These are phyloP conservation scores for Dyspetes luteomarginatus DNA, from an alignment of 2,888 invertebrate genomes.

Conservation along the genomic window DNA sequence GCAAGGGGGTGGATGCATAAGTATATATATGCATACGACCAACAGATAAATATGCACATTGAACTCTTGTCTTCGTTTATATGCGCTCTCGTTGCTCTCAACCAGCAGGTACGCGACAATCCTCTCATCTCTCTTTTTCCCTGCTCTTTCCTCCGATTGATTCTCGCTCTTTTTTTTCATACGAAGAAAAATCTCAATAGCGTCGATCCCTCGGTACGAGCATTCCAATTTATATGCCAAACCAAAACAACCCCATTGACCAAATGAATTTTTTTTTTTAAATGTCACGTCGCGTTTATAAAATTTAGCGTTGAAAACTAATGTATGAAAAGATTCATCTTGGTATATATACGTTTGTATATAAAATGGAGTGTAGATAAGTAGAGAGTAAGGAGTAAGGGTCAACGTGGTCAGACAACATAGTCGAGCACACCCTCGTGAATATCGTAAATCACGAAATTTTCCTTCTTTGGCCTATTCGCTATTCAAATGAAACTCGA, in stretches of 20 bases:
- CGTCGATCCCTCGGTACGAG: neutral
- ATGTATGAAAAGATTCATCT: conserved; percentile 37
- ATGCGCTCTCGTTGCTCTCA: conserved; percentile 45
- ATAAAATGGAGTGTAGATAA: too few relatives aligned
- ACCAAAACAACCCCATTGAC: conserved; percentile 8
- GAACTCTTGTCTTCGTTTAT: conserved; percentile 63
- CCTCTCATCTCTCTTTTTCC: conserved; percentile 47
- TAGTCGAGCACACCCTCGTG: too few relatives aligned
- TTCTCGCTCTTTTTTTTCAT: conserved; percentile 20
- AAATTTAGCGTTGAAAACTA: conserved; percentile 8
- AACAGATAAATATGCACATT: conserved; percentile 75
- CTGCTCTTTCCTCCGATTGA: neutral
- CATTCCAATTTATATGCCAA: conserved; percentile 24
- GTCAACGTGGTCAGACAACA: too few relatives aligned
- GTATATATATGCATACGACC: conserved; percentile 72
- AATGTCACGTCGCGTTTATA: neutral
- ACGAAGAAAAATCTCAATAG: conserved; percentile 3
- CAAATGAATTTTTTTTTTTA: conserved; percentile 2
- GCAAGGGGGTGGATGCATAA: too few relatives aligned
- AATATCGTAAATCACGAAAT: too few relatives aligned
- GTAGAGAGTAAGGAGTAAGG: too few relatives aligned
- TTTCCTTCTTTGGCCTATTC: too few relatives aligned
- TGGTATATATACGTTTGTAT: too few relatives aligned
- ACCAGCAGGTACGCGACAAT: conserved; percentile 47
- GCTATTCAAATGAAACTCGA: too few relatives aligned